Conservation (phyloP, 2,797 vertebrate genomes). For the Enteromius trimaculatus region DNA sequence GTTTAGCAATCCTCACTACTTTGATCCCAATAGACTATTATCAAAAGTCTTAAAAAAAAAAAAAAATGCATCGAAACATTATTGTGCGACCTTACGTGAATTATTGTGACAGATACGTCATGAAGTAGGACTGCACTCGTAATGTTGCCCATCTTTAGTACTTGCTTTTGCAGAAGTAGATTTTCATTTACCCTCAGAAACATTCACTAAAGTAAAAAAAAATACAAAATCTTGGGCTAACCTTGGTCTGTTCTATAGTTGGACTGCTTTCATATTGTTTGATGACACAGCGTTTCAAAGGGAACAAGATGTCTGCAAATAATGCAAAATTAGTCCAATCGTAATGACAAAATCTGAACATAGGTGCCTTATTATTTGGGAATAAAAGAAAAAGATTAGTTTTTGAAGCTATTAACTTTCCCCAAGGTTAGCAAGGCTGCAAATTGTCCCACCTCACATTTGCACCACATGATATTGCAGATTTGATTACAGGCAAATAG, state of each 20-base stretch:
- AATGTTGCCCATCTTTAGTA: neutral
- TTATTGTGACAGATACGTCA: neutral
- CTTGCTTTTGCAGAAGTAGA: neutral
- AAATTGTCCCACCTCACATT: constrained; percentile 10
- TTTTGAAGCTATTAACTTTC: constrained; percentile 3
- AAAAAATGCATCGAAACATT: neutral
- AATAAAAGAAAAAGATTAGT: neutral
- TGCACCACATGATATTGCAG: constrained; percentile 5
- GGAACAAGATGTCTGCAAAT: neutral
- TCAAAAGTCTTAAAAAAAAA: neutral
- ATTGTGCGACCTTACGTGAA: neutral
- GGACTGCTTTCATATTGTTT: constrained; percentile 11
- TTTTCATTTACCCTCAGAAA: neutral
- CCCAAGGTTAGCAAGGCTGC: constrained; percentile 15
- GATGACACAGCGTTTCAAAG: neutral
- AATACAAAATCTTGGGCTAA: neutral
- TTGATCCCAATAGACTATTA: neutral
- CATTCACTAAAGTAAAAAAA: neutral
- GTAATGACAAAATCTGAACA: neutral
- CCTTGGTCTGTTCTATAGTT: no score
- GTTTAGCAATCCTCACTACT: neutral
- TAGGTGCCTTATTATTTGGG: neutral
- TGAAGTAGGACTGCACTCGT: neutral
- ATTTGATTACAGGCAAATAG: constrained; percentile 35
- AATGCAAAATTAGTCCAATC: neutral